Base-by-base conservation (phyloP, 2,113 vertebrate genomes). In the Onychostoma macrolepis region DNA sequence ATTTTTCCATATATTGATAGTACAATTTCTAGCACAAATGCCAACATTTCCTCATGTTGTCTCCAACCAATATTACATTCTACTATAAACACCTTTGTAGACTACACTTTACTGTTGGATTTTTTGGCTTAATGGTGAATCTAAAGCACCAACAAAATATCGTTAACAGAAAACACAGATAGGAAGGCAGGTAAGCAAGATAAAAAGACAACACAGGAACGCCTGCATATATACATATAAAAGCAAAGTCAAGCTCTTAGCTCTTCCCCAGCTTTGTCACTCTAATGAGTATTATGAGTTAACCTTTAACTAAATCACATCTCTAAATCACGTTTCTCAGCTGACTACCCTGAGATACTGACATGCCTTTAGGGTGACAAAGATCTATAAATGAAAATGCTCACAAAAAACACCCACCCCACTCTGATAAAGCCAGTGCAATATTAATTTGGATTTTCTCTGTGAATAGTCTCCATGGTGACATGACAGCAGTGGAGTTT, bases 301-400 rank as follows among this genome's bases (percentile, higher is more conserved):
- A 81, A 81, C 56, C 80, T 81, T 81, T 43, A 65, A 45, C 80
- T 11, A 80, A 41, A 58, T 61, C 33, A 79, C 30, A 19, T 80
- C 28, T 36, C 53, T 43, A 28, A 63, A 65, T 81, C 58, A 65
- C n/a, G 8, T 45, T 81, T 65, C n/a, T 87, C 33, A 21, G 79
- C 30, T 65, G 81, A 56, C 69, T 69, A 88, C 56, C 65, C 26
- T 61, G 19, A 30, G 36, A 84, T 33, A 61, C 71, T 30, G 24
- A 28, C 63, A 75, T 72, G 84, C 50, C 33, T 87, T 83, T 10
- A 88, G 69, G 48, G 82, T 87, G 71, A 88, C 61, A 24, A 78
- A 76, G 53, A 80, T 69, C 21, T 3, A 69, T 26, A 83, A 84
- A 71, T 11, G 26, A 30, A 84, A 67, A 67, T 38, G 24, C 56